Evolutionary conservation across 1,140 invertebrate genomes (phyloP), one percentile per base, ranked within the genome.

Genomic region (Drosophila sp.): DNA sequence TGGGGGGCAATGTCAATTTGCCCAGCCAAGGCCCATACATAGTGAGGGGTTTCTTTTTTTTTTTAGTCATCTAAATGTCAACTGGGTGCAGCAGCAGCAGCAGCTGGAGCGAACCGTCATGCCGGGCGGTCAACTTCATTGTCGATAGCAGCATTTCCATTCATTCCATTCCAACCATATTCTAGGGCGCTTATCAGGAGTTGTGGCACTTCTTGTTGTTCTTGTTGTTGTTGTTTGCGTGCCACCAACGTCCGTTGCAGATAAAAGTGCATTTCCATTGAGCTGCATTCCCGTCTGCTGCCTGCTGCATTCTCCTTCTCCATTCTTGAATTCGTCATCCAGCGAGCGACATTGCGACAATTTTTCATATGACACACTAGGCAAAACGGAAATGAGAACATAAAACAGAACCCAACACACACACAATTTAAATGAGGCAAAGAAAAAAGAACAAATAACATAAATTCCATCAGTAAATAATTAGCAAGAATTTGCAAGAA

Each of bases 1-100:
- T 62, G 58, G 66, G 58, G 76, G 77, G 70, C 82, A 86, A 86
- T 86, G 82, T 86, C 83, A 87, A 86, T 86, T 86, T 82, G 76
- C 64, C 56, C 66, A 64, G 66, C 83, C 79, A 82, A 72, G 83
- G 76, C 66, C 35, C 61, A 60, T 44, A 38, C 70, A 70, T 57
- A 55, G 66, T 27, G 40, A 4, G 38, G 8, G 0, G 2, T 56
- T 56, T 33, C 3, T 56, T 10, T 30, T 57, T 62, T 69, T 66
- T 72, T 61, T 63, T 65, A 41, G 70, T 76, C 75, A 57, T 72
- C 71, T 35, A 81, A 85, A 76, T 86, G 75, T 86, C 71, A 81
- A 86, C 75, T 79, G 82, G 82, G 82, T 72, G 82, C 82, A 86
- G 78, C 69, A 64, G 11, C 62, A 75, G 7, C 61, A 61, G 4